Conservation (phyloP, 2,888 invertebrate genomes). For the Malthinus flaveolus region DNA sequence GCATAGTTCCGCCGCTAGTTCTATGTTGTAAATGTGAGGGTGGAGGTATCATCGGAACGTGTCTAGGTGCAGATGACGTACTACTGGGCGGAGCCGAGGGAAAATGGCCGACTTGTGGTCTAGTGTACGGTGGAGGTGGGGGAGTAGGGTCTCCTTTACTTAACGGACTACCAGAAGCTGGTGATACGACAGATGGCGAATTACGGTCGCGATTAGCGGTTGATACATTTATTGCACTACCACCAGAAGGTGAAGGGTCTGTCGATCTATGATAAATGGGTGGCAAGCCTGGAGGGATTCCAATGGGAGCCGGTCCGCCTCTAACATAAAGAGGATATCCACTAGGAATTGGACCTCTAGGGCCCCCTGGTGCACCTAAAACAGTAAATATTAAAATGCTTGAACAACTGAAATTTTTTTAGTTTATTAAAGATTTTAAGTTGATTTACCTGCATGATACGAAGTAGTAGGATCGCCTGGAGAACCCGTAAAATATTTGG, state of each 20-base stretch:
- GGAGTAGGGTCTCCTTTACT: slow-evolving; percentile 38
- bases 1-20: slow-evolving; percentile 42
- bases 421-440: too few species aligned
- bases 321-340: slow-evolving; percentile 43
- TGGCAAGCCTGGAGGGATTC: slow-evolving; percentile 41
- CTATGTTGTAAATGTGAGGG: slow-evolving; percentile 30
- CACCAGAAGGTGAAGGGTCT: slow-evolving; percentile 61
- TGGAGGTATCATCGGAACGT: slow-evolving; percentile 10
- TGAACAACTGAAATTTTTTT: too few species aligned
- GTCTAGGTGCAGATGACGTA: slow-evolving; percentile 15
- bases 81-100: slow-evolving; percentile 36
- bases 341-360: slow-evolving; percentile 35
- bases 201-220: slow-evolving; percentile 38
- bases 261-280: slow-evolving; percentile 57
- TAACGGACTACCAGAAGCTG: slow-evolving; percentile 52
- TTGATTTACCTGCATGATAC: slow-evolving; percentile 20
- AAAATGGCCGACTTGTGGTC: slow-evolving; percentile 49
- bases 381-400: not conserved
- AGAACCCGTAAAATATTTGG: slow-evolving; percentile 31
- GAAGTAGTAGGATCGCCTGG: slow-evolving; percentile 25
- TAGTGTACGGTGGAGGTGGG: slow-evolving; percentile 47
- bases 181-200: slow-evolving; percentile 50
- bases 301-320: slow-evolving; percentile 39
- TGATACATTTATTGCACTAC: slow-evolving; percentile 56
- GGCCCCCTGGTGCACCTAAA: slow-evolving; percentile 35